Base-by-base conservation (phyloP, 2,888 invertebrate species). In the Lithophane ornitopus region DNA sequence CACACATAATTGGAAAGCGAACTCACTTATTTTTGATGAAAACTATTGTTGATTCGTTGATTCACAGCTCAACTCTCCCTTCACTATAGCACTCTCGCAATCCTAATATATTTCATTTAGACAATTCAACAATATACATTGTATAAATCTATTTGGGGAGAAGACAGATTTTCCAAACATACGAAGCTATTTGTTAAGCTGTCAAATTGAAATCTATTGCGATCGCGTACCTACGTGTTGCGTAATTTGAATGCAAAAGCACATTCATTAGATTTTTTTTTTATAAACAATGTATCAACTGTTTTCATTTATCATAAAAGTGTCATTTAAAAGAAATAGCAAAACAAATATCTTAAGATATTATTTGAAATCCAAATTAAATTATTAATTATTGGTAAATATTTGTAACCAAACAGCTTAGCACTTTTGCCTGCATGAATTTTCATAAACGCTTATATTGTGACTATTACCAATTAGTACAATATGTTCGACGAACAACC, bases 141-240 rank as follows among this genome's bases (percentile, higher is more conserved):
- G 58, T 22, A 26, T 44, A 76, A 78, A 78, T 78, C 34, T 76
- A 58, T 78, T 59, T 26, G 12, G 9, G 7, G 26, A 52, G 41
- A 44, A 70, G 76, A 76, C 70, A 78, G 69, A 76, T 78, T 58
- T 78, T 12, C 22, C n/a, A 76, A 76, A 76, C 76, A 78, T 34
- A n/a, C 9, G 3, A 14, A 69, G 58, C 34, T 34, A 26, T 78
- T 58, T 49, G 12, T 49, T 70, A 4, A n/a, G 4, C 70, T 59
- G 70, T 34, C 79, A 52, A 58, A 58, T 26, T 49, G 12, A 70
- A 70, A 78, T 76, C 16, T 52, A 52, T 76, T 52, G 58, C 58
- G 22, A 28, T 26, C 58, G 58, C 34, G 22, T 6, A 26, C 2
- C 6, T 16, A 39, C 19, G 26, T 56, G 39, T 76, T 76, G 1